Conservation (phyloP, 2,888 invertebrate genomes). For the Tricholauxania praeusta region DNA sequence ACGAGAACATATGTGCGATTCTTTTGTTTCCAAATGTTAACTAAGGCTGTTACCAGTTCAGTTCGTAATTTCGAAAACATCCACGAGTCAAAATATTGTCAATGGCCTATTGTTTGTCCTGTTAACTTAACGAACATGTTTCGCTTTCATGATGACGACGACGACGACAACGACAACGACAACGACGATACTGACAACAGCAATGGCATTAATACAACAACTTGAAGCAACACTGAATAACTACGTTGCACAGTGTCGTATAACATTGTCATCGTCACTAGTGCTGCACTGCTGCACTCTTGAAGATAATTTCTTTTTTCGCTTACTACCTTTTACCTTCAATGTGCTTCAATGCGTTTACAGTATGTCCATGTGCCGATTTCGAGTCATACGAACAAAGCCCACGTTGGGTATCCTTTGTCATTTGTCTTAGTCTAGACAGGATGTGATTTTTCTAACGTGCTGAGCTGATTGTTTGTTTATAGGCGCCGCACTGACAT, state of each 20-base stretch:
- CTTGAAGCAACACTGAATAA: background rate
- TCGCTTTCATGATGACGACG: constrained; percentile 5
- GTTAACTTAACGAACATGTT: constrained; percentile 27
- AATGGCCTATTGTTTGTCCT: constrained; percentile 26
- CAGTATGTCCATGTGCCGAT: background rate
- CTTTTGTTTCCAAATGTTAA: too few species aligned
- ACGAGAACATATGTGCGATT: too few species aligned
- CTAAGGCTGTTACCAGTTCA: background rate
- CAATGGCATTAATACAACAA: background rate
- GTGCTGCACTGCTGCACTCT: constrained; percentile 18
- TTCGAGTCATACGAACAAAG: background rate
- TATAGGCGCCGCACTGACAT: constrained; percentile 21
- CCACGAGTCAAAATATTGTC: constrained; percentile 30
- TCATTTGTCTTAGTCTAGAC: constrained; percentile 34
- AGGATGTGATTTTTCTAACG: constrained; percentile 34
- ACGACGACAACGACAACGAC: background rate
- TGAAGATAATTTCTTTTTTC: constrained; percentile 30
- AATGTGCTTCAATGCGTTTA: background rate
- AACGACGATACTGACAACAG: background rate
- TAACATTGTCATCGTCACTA: background rate
- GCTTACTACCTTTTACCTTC: background rate
- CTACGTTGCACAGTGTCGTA: background rate
- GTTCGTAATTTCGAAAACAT: constrained; percentile 28
- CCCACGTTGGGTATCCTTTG: background rate
- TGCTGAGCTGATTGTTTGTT: constrained; percentile 23